These are phyloP conservation scores for Lamellibrachia satsuma DNA, from an alignment of 2,888 invertebrate genomes.

Conservation along the genomic window DNA sequence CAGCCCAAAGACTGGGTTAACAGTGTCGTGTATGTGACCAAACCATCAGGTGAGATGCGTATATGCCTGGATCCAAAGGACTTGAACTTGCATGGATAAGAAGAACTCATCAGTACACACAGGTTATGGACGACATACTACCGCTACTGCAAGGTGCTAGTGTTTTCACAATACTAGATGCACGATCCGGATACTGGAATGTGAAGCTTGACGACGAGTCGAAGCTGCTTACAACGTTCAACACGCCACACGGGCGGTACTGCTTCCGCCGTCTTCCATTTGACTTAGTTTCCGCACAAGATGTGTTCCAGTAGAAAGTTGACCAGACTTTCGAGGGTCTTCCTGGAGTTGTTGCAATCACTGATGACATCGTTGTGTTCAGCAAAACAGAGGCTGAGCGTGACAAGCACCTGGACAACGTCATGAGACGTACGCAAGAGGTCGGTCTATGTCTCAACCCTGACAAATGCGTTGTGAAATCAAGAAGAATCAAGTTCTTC, in stretches of 20 bases:
- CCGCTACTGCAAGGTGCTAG: background rate
- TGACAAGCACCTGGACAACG: background rate
- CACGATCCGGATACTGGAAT: background rate
- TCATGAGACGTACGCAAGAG: background rate
- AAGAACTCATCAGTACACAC: too few relatives aligned
- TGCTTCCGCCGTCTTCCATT: slow-evolving; percentile 18
- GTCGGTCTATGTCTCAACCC: background rate
- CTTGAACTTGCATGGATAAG: too few relatives aligned
- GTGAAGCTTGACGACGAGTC: slow-evolving; percentile 14
- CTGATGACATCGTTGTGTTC: slow-evolving; percentile 19
- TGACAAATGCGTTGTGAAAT: background rate
- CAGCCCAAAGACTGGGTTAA: too few relatives aligned
- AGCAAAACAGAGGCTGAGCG: background rate
- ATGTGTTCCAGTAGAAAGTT: background rate
- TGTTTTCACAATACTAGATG: background rate
- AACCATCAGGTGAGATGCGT: background rate
- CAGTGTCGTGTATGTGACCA: too few relatives aligned
- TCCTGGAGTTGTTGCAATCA: background rate
- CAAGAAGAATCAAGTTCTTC: background rate
- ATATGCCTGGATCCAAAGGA: background rate
- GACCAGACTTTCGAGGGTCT: slow-evolving; percentile 18
- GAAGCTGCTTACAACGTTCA: background rate
- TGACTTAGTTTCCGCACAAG: background rate
- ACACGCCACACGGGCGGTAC: background rate
- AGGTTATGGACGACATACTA: background rate